phyloP scores from a whole-genome alignment of 2,113 vertebrate species.

The Forbesichthys agassizii region DNA sequence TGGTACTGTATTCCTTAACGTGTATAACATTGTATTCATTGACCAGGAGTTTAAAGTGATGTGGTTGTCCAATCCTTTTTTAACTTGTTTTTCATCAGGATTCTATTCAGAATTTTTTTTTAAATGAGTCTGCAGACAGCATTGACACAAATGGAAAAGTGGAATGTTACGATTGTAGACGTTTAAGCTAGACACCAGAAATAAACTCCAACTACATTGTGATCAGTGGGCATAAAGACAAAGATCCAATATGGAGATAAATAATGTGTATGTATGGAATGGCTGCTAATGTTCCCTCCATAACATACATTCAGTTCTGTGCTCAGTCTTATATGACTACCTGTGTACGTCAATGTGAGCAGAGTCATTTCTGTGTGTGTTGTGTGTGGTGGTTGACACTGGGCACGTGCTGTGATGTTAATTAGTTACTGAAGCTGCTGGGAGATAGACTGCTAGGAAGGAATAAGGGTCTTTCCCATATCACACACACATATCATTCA shows the following conservation, averaged over 20 bases:
- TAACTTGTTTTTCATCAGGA: too few species aligned
- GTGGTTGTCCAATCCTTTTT: too few species aligned
- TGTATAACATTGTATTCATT: too few species aligned
- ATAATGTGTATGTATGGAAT: background rate
- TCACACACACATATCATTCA: slow-evolving; percentile 24
- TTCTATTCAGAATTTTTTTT: too few species aligned
- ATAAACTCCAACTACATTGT: too few species aligned
- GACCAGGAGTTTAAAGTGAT: too few species aligned
- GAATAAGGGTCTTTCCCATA: slow-evolving; percentile 24
- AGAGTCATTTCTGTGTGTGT: background rate
- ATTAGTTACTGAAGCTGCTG: slow-evolving; percentile 61
- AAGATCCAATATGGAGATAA: background rate
- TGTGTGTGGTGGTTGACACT: slow-evolving; percentile 31
- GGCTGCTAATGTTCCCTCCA: too few species aligned
- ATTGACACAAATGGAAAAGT: too few species aligned
- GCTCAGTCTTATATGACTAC: background rate
- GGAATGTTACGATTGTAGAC: too few species aligned
- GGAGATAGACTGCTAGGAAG: slow-evolving; percentile 29
- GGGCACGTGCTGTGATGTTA: slow-evolving; percentile 35
- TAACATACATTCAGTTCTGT: slow-evolving; percentile 2
- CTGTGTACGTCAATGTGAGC: background rate
- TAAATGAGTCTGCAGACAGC: too few species aligned
- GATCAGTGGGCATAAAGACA: too few species aligned
- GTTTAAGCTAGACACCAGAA: too few species aligned
- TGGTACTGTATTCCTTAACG: background rate